Evolutionary conservation across 2,113 vertebrate genomes (phyloP), one percentile per base, ranked within the genome.

Genomic region (Chionomys nivalis): DNA sequence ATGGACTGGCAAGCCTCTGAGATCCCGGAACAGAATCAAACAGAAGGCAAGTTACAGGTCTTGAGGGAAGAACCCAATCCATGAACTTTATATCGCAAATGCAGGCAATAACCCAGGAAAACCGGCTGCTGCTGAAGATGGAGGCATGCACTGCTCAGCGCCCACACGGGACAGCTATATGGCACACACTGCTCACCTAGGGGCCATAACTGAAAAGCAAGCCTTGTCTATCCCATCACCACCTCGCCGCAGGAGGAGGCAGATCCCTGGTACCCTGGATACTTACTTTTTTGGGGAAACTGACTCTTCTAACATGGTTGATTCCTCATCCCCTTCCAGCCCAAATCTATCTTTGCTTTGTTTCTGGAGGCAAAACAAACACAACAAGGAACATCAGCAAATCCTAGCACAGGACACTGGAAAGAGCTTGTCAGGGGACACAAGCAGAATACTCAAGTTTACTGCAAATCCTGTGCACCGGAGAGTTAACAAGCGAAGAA

Each of bases 271-370:
- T 3, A 2, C 10, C 72, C 55, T 33, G 21, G 63, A 97, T 39
- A 97, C 99, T 98, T 98, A 99, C 99, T 99, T 99, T 98, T 99
- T 99, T 0, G 99, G 99, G 73, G 99, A 99, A 97, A 99, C 99
- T 0, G 99, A 99, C 97, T 99, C 99, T 98, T 99, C 99, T 95
- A 99, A 97, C 99, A 99, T 99, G 72, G 99, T 99, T 76, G 99
- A 99, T 81, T 99, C 99, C 86, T 99, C 99, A 97, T 99, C 99
- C 13, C 99, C 99, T 96, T 99, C 99, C 87, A 99, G 98, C 73
- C 99, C 99, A 98, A 99, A 99, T 90, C 99, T 99, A 97, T 99
- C 99, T 97, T 99, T 99, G 98, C 99, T 99, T 99, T 99, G 99
- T 98, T 99, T 99, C 99, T 99, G 97, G 87, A 96, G 79, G 66